phyloP scores from a whole-genome alignment of 1,140 invertebrate species.

The Pristionchus pacificus region DNA sequence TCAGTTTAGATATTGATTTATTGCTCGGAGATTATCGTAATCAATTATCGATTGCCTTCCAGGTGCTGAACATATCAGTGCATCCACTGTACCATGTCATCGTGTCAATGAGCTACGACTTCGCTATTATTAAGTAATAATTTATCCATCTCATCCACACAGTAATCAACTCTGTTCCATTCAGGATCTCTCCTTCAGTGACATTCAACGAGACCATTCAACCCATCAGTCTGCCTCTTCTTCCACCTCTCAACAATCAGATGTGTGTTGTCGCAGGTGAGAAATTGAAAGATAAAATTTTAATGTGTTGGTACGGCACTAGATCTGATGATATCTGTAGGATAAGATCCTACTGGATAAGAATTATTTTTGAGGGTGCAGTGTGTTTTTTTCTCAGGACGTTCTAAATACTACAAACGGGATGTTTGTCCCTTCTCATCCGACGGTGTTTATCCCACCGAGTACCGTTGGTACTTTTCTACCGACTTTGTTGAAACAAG shows the following conservation, averaged over 20 bases:
- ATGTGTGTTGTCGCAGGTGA: conserved; percentile 18
- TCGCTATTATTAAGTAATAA: conserved; percentile 20
- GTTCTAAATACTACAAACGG: neutral
- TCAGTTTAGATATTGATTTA: too few relatives aligned
- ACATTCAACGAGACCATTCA: conserved; percentile 1
- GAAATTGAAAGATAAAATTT: neutral
- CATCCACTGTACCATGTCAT: conserved; percentile 20
- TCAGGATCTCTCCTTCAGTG: conserved; percentile 20
- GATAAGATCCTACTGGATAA: too few relatives aligned
- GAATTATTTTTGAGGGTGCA: too few relatives aligned
- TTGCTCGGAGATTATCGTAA: conserved; percentile 13
- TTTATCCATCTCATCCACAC: neutral
- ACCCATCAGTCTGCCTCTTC: conserved; percentile 17
- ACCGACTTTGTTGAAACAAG: too few relatives aligned
- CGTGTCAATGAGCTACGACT: conserved; percentile 12
- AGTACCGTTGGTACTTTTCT: too few relatives aligned
- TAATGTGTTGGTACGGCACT: too few relatives aligned
- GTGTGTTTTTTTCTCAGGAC: too few relatives aligned
- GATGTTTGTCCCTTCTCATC: too few relatives aligned
- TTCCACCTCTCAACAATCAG: conserved; percentile 6
- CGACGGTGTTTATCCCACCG: too few relatives aligned
- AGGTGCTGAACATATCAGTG: conserved; percentile 13
- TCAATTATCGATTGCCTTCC: conserved; percentile 6
- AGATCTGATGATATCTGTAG: too few relatives aligned
- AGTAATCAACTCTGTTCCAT: conserved; percentile 3